Evolutionary conservation across 2,888 invertebrate genomes (phyloP).

Genomic region (Fissipunctia ypsillon): DNA sequence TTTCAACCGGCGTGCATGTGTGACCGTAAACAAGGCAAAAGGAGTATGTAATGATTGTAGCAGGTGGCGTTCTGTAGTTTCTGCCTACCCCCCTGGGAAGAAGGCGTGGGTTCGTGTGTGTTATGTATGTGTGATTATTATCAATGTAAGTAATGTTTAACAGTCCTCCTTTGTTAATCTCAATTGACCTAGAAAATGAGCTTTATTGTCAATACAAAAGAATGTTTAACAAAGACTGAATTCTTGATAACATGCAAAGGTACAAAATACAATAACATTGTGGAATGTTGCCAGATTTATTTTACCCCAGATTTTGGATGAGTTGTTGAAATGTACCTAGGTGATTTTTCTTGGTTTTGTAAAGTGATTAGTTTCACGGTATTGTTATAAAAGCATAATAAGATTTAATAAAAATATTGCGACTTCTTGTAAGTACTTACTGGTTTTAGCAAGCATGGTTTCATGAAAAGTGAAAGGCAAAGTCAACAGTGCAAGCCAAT

Average conservation of each 20-base stretch:
- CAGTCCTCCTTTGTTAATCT: conserved; percentile 29
- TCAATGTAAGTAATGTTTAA: conserved; percentile 12
- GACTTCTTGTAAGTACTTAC: background rate
- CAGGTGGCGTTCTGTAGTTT: background rate
- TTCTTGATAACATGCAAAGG: conserved; percentile 32
- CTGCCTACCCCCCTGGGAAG: background rate
- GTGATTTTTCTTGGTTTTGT: too few relatives aligned
- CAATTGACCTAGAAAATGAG: conserved; percentile 53
- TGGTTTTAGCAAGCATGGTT: conserved; percentile 6
- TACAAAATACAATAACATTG: conserved; percentile 48
- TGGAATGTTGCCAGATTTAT: conserved; percentile 37
- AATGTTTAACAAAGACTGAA: conserved; percentile 17
- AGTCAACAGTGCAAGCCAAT: background rate
- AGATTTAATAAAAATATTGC: background rate
- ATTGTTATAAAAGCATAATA: background rate
- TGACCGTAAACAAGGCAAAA: background rate
- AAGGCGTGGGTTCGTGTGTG: fast-evolving
- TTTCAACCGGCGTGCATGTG: background rate
- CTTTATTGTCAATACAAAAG: conserved; percentile 32
- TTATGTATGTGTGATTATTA: background rate
- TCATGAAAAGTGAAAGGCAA: conserved; percentile 48
- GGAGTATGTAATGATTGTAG: background rate
- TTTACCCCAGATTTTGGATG: too few relatives aligned
- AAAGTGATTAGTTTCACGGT: too few relatives aligned
- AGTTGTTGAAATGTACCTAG: too few relatives aligned